Evolutionary conservation across 1,140 invertebrate genomes (phyloP), one percentile per base, ranked within the genome.

Genomic region (Ceratitis capitata): DNA sequence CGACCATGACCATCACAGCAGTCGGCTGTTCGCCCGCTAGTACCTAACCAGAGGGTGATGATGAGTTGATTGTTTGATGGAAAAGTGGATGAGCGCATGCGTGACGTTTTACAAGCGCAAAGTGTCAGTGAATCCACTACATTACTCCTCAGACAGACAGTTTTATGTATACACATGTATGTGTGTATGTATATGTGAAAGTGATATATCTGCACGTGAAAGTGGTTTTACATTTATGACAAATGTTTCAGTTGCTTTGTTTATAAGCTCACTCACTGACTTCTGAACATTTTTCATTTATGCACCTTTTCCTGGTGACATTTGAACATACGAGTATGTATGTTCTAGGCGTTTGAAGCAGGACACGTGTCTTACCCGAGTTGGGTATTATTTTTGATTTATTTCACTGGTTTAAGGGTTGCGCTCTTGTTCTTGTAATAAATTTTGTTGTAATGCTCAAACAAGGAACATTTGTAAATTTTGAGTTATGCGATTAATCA

Each of bases 251-350:
- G 39, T 9, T 35, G 32, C 39, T 78, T 23, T 45, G 9, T 23
- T 78, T 78, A 78, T 39, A 78, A 10, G 69, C 69, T 78, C 45
- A 23, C 23, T 7, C 69, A 78, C 69, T 78, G 42, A 45, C 69
- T 45, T 2, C 19, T 47, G 7, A 10, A 78, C 23, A 23, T 19
- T 42, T 78, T 74, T 42, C 64, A 39, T 19, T 6, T 23, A 42
- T 74, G 69, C 69, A 78, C n/a, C 69, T 78, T 23, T 45, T 45
- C n/a, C n/a, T n/a, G n/a, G 39, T 78, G 12, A 78, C 69, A 78
- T n/a, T n/a, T n/a, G n/a, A n/a, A n/a, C n/a, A n/a, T n/a, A n/a
- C n/a, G n/a, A n/a, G n/a, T n/a, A n/a, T 39, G 32, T 19, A 19
- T 1, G 32, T 19, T 32, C 45, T 16, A 29, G 26, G 69, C 69